A percentile compares a stretch with the other conserved stretches of the same genome.
Evolutionary conservation across 2,888 invertebrate genomes (phyloP).

Genomic region (Thecophora atra): DNA sequence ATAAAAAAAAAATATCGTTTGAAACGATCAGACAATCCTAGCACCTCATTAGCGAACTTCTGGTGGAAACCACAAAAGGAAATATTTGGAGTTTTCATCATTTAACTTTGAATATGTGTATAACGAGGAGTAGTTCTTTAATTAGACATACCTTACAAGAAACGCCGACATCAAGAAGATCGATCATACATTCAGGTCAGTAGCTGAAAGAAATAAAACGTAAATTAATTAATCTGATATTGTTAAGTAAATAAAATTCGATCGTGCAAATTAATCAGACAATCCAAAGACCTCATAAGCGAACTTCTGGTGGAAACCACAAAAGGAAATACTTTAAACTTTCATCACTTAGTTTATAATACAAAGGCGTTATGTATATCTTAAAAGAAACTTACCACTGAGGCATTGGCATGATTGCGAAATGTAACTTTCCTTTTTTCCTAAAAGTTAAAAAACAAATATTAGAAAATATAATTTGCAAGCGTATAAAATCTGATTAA

Average conservation of each 20-base stretch:
- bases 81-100: constrained; percentile 61
- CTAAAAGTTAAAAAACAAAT: too few relatives aligned
- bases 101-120: constrained; percentile 20
- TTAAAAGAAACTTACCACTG: background rate
- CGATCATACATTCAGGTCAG: too few relatives aligned
- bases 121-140: background rate
- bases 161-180: background rate
- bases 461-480: too few relatives aligned
- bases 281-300: constrained; percentile 67
- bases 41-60: constrained; percentile 67
- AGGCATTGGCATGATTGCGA: background rate
- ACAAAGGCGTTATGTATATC: too few relatives aligned
- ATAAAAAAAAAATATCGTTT: background rate
- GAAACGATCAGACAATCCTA: constrained; percentile 62
- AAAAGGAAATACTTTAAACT: constrained; percentile 68
- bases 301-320: constrained; percentile 75
- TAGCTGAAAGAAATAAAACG: too few relatives aligned
- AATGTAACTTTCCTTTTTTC: background rate
- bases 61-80: constrained; percentile 77
- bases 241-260: too few relatives aligned
- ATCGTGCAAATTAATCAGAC: constrained; percentile 56
- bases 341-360: constrained; percentile 48
- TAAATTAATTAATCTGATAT: too few relatives aligned
- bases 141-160: background rate
- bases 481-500: too few relatives aligned